Base-by-base conservation (phyloP, 2,113 vertebrate genomes). In the Nothobranchius kuhntae region DNA sequence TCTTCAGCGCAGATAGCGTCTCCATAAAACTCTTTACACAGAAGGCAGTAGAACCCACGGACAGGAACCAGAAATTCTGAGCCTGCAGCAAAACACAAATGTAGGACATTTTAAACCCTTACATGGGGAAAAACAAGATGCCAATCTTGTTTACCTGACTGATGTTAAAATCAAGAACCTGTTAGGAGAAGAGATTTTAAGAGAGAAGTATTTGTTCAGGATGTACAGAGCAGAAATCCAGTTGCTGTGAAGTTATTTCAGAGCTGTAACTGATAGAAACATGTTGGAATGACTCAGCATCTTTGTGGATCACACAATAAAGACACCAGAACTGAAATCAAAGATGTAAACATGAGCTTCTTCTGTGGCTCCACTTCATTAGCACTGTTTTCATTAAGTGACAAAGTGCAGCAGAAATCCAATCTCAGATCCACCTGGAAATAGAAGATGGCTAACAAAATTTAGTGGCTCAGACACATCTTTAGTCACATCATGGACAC, bases 1-100 rank as follows among this genome's bases (percentile, higher is more conserved):
- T 96, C 94, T 67, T 98, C 96, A 76, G 96, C 96, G 87, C 94
- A 96, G 86, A 96, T 94, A 65, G 95, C 93, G 81, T 99, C 98
- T 62, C 96, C 96, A 53, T 94, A 95, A 92, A 96, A 96, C 74
- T 95, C 91, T 70, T 93, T 91, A 89, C 98, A 99, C 63, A 99
- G 92, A 77, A 95, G 93, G 81, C 98, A 99, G 87, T 95, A 99
- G 93, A 95, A 98, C 86, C 96, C 96, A 88, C 92, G 94, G 81
- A 96, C 90, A 1, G 98, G 96, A 84, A 96, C 87, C 86, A 99
- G 77, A 93, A 99, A 99, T 87, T 99, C 98, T 13, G 95, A 94
- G 62, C 96, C 96, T 98, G 87, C 61, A 93, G 91, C 21, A 40
- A 60, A 17, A 85, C 61, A 86, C 68, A 83, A 61, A 35, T 52